Evolutionary conservation across 2,888 invertebrate species (phyloP), one percentile per base, ranked within the genome.

Genomic region (Euzetes globulus): DNA sequence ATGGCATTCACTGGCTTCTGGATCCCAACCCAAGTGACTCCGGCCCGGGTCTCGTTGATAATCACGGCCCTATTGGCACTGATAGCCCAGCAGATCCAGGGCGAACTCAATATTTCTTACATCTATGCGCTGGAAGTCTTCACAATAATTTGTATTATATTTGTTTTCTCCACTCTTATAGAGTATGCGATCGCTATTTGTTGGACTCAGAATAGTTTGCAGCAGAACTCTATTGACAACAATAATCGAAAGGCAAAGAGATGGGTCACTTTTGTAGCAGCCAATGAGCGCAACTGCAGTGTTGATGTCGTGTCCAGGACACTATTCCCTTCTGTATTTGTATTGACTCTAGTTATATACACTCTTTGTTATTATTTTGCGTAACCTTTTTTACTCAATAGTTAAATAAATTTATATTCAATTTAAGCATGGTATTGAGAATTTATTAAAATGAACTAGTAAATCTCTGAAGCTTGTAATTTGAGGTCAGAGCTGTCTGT

Each of bases 41-140:
- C 41, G 13, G 41, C 41, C 13, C 5, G 41, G 1, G 41, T 41
- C 1, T 7, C 41, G 13, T 13, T 41, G 7, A 11, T 70, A 1
- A 72, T 92, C 29, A 93, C 92, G 0, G 92, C 92, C 0, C 84
- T 94, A 72, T 86, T 94, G 52, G 94, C 94, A n/a, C 76, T 78
- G 19, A 77, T 78, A 27, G 77, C 78, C 0, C 78, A 78, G 55
- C 78, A 78, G n/a, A 75, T 76, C 50, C 77, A 78, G 22, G 74
- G 74, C 60, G 77, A 76, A 76, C 74, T 76, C 1, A 75, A 76
- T 7, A 81, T 83, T 79, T 74, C 83, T 79, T 73, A 83, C 80
- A 78, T 79, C n/a, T 78, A 79, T 41, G 80, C 80, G 1, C 72
- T 80, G n/a, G 79, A 80, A 71, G 77, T 78, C 5, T 80, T 79